phyloP scores from a whole-genome alignment of 2,113 vertebrate species.

The Toxotes chatareus region DNA sequence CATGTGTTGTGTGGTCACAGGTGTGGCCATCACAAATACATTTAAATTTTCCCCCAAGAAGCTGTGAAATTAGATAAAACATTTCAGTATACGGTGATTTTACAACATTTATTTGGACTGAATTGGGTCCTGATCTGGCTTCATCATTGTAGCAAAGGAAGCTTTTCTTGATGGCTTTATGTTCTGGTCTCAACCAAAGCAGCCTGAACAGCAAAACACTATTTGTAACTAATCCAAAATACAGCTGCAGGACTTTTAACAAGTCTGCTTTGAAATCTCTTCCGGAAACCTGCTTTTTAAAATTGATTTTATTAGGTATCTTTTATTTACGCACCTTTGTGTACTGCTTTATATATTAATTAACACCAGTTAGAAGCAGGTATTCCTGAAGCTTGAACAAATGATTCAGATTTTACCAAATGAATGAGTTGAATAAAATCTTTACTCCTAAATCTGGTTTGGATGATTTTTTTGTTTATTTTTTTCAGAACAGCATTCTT shows the following conservation, averaged over 20 bases:
- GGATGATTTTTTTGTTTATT: too few species aligned
- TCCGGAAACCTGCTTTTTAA: neutral
- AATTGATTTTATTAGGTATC: neutral
- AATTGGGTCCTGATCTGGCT: too few species aligned
- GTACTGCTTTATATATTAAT: neutral
- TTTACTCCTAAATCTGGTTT: neutral
- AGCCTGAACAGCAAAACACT: neutral
- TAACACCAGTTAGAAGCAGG: neutral
- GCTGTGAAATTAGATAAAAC: too few species aligned
- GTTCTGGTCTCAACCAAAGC: neutral
- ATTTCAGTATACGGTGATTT: too few species aligned
- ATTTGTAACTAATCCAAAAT: neutral
- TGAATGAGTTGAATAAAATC: neutral
- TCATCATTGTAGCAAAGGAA: neutral
- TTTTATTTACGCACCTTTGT: neutral
- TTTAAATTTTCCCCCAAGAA: too few species aligned
- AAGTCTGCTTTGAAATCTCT: too few species aligned
- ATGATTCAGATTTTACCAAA: neutral
- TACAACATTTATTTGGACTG: too few species aligned
- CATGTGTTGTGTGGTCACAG: too few species aligned
- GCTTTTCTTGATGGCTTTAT: neutral
- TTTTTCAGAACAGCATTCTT: neutral
- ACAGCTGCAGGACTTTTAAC: neutral
- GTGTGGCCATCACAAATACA: too few species aligned
- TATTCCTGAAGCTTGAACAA: neutral